These are phyloP conservation scores for Syngnathus acus DNA, from an alignment of 2,797 vertebrate genomes.

Conservation along the genomic window DNA sequence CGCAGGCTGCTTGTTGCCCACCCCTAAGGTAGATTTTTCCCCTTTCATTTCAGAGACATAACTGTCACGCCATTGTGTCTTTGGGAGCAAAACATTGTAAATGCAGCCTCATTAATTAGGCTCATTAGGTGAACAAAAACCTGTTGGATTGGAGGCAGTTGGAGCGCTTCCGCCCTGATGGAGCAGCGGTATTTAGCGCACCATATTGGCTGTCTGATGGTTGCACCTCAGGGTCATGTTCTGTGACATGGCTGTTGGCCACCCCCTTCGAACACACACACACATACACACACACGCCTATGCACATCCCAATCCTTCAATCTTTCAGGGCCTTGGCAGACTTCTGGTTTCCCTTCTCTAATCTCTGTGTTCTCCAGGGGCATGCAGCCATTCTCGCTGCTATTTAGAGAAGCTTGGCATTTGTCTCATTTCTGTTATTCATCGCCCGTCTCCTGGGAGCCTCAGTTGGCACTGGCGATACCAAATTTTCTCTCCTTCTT, in stretches of 20 bases:
- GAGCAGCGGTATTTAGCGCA: slow-evolving; percentile 66
- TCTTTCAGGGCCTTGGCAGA: slow-evolving; percentile 65
- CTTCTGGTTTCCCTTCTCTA: slow-evolving; percentile 62
- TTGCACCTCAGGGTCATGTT: slow-evolving; percentile 71
- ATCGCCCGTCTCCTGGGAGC: slow-evolving; percentile 68
- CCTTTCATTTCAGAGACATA: neutral
- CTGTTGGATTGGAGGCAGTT: slow-evolving; percentile 65
- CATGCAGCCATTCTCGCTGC: slow-evolving; percentile 46
- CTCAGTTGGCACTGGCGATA: slow-evolving; percentile 58
- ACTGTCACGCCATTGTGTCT: neutral
- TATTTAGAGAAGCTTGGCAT: slow-evolving; percentile 70
- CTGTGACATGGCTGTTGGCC: slow-evolving; percentile 67
- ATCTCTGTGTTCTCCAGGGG: slow-evolving; percentile 66
- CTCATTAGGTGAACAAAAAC: slow-evolving; percentile 64
- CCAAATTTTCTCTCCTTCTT: slow-evolving; percentile 42
- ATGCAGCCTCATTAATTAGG: slow-evolving; percentile 58
- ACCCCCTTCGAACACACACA: slow-evolving; percentile 20
- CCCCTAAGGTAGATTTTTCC: neutral
- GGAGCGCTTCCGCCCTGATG: slow-evolving; percentile 58
- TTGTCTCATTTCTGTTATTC: slow-evolving; percentile 76
- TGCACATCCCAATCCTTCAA: slow-evolving; percentile 35
- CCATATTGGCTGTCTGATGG: slow-evolving; percentile 72
- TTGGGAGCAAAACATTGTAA: slow-evolving; percentile 3
- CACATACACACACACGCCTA: slow-evolving; percentile 16
- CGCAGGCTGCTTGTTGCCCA: no score